Percentiles rank a stretch among this genome's conserved stretches.
These are phyloP conservation scores for Drosophila pseudotakahashii DNA, from an alignment of 2,888 invertebrate species.

Conservation along the genomic window DNA sequence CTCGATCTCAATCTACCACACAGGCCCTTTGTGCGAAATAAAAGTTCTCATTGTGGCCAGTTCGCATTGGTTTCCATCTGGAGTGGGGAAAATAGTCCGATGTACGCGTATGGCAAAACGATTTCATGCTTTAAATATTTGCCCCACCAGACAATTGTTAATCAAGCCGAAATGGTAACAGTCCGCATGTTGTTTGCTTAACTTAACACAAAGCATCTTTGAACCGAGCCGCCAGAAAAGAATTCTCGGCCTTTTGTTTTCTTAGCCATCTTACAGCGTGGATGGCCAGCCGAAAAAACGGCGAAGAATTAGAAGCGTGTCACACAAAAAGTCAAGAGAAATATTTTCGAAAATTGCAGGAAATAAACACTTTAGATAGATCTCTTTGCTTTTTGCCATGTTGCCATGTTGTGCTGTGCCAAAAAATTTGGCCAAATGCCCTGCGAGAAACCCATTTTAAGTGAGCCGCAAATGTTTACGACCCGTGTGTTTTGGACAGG, in stretches of 20 bases:
- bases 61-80: conserved; percentile 41
- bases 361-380: conserved; percentile 45
- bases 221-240: conserved; percentile 38
- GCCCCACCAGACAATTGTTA: conserved; percentile 66
- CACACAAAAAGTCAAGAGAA: conserved; percentile 32
- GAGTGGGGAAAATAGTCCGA: conserved; percentile 55
- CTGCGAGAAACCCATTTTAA: conserved; percentile 4
- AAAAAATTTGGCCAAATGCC: conserved; percentile 20
- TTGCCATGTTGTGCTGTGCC: conserved; percentile 12
- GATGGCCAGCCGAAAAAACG: not conserved
- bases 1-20: conserved; percentile 72
- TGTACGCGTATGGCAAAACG: conserved; percentile 52
- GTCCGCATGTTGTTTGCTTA: conserved; percentile 52
- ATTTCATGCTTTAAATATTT: conserved; percentile 70
- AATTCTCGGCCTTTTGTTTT: conserved; percentile 27
- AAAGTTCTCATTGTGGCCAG: conserved; percentile 54
- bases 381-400: conserved; percentile 19
- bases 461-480: conserved; percentile 29
- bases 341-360: conserved; percentile 41
- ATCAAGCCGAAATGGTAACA: conserved; percentile 64
- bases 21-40: conserved; percentile 53
- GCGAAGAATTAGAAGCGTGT: conserved; percentile 30
- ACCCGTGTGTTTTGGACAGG: conserved; percentile 19
- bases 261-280: not conserved
- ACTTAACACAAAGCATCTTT: conserved; percentile 34